Evolutionary conservation across 1,140 invertebrate species (phyloP).

Genomic region (Drosophila nannoptera): DNA sequence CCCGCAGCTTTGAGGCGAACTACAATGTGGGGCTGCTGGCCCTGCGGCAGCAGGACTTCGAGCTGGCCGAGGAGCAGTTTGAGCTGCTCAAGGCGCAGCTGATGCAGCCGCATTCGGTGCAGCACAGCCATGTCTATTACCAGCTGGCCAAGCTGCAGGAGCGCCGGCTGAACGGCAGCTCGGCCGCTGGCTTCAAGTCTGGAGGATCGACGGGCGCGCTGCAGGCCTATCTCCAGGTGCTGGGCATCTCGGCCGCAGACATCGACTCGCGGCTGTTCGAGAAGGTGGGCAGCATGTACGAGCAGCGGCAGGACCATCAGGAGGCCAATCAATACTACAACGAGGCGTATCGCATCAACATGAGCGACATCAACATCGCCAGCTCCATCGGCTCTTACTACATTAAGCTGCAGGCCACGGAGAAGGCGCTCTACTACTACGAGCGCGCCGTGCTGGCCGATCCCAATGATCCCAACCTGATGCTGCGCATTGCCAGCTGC

Average conservation of each 20-base stretch:
- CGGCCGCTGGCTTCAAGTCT: slow-evolving; percentile 25
- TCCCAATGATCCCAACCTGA: slow-evolving; percentile 91
- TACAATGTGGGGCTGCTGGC: slow-evolving; percentile 92
- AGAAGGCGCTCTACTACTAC: slow-evolving; percentile 94
- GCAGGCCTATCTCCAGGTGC: slow-evolving; percentile 89
- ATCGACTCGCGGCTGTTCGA: slow-evolving; percentile 90
- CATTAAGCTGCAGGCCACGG: slow-evolving; percentile 91
- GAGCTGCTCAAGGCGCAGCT: slow-evolving; percentile 83
- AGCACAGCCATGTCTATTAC: slow-evolving; percentile 90
- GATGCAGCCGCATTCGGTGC: slow-evolving; percentile 73
- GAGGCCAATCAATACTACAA: slow-evolving; percentile 95
- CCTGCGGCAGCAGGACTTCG: slow-evolving; percentile 84
- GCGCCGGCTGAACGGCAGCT: slow-evolving; percentile 75
- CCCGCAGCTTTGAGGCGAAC: slow-evolving; percentile 92
- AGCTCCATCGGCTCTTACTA: slow-evolving; percentile 96
- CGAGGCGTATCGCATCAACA: slow-evolving; percentile 94
- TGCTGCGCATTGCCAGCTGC: slow-evolving; percentile 91
- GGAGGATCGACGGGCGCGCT: slow-evolving; percentile 88
- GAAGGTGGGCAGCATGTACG: slow-evolving; percentile 91
- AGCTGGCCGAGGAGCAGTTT: slow-evolving; percentile 84
- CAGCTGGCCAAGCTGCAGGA: slow-evolving; percentile 92
- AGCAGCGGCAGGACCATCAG: slow-evolving; percentile 91
- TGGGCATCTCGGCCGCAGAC: slow-evolving; percentile 86
- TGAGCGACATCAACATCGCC: slow-evolving; percentile 92
- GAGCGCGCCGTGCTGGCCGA: slow-evolving; percentile 92